A percentile compares a stretch with the other conserved stretches of the same genome.
Evolutionary conservation across 2,888 invertebrate genomes (phyloP).

Genomic region (Amphimallon solstitiale): DNA sequence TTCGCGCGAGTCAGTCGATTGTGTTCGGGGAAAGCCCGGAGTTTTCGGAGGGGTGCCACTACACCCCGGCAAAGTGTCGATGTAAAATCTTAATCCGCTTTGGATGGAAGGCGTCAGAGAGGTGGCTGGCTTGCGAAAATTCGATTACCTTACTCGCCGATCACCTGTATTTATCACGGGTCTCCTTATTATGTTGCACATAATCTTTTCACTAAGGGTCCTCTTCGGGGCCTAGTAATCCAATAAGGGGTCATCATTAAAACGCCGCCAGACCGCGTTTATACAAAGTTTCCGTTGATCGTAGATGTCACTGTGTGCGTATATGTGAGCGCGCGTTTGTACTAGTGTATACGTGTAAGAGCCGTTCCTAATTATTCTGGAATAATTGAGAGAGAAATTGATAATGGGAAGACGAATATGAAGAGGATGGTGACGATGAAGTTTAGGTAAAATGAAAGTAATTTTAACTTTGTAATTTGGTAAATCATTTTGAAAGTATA

Average conservation of each 20-base stretch:
- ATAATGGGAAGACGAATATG: not conserved
- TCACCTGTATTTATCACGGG: constrained; percentile 31
- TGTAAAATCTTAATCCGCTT: constrained; percentile 24
- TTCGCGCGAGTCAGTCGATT: constrained; percentile 1
- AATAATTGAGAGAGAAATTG: constrained; percentile 15
- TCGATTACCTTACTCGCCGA: constrained; percentile 14
- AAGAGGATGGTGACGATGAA: too few species aligned
- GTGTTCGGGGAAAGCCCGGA: not conserved
- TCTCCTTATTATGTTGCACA: constrained; percentile 16
- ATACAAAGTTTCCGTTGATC: not conserved
- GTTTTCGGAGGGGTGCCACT: not conserved
- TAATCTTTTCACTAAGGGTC: constrained; percentile 5
- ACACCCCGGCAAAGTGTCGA: not conserved
- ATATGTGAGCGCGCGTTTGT: too few species aligned
- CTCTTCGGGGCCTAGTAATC: constrained; percentile 8
- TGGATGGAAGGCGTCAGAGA: not conserved
- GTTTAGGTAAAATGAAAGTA: too few species aligned
- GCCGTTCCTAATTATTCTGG: not conserved
- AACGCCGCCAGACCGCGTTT: constrained; percentile 2
- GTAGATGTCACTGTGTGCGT: too few species aligned
- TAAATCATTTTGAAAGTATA: too few species aligned
- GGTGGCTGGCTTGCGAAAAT: constrained; percentile 19
- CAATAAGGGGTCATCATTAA: constrained; percentile 28
- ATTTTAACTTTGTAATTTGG: too few species aligned
- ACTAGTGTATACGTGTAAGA: not conserved